Conservation (phyloP, 2,888 invertebrate genomes). For the Chrysopilus asiliformis region DNA sequence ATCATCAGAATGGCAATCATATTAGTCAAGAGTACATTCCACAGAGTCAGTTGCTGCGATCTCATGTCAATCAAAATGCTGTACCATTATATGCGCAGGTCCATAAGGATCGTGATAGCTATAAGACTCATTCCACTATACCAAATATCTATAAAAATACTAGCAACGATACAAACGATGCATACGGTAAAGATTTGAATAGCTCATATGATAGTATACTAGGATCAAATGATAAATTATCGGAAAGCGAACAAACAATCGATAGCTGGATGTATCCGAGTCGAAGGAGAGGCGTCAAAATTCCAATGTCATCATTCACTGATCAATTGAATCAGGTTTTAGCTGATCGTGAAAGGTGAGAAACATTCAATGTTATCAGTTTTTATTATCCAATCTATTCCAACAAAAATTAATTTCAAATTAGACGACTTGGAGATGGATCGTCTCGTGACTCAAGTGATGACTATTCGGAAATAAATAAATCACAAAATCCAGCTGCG, state of each 20-base stretch:
- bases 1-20: slow-evolving; percentile 24
- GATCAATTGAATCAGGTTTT: slow-evolving; percentile 79
- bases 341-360: slow-evolving; percentile 67
- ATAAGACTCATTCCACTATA: slow-evolving; percentile 22
- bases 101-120: slow-evolving; percentile 36
- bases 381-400: neutral
- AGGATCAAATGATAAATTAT: slow-evolving; percentile 35
- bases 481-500: slow-evolving; percentile 47
- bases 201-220: slow-evolving; percentile 37
- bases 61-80: slow-evolving; percentile 32
- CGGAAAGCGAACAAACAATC: slow-evolving; percentile 30
- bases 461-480: slow-evolving; percentile 47
- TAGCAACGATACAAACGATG: slow-evolving; percentile 31
- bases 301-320: slow-evolving; percentile 65
- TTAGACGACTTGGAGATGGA: slow-evolving; percentile 34
- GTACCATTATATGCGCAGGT: slow-evolving; percentile 39
- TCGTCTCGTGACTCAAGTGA: slow-evolving; percentile 47
- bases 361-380: neutral
- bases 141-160: slow-evolving; percentile 35
- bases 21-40: slow-evolving; percentile 7
- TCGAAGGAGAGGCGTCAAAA: slow-evolving; percentile 37
- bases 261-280: slow-evolving; percentile 37
- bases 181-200: slow-evolving; percentile 28
- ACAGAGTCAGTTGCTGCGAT: slow-evolving; percentile 22
- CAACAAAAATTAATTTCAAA: neutral